These are phyloP conservation scores for Agrochola lota DNA, from an alignment of 2,888 invertebrate genomes.

Conservation along the genomic window DNA sequence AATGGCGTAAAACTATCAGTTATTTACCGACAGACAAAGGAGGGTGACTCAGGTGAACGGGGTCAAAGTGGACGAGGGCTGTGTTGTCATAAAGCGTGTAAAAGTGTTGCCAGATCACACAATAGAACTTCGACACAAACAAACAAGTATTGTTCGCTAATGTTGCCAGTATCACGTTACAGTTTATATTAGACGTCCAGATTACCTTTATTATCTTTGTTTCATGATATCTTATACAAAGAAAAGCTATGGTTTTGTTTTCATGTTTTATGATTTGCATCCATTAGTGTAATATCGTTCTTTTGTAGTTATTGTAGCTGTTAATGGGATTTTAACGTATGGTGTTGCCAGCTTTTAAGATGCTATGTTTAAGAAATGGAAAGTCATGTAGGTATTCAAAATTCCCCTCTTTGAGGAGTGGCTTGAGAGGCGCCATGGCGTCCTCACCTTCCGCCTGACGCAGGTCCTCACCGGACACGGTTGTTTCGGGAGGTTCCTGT, in stretches of 20 bases:
- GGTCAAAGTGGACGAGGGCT: slow-evolving; percentile 51
- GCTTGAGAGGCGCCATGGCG: too few species aligned
- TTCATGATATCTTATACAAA: slow-evolving; percentile 17
- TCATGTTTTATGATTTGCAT: slow-evolving; percentile 23
- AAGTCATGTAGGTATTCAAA: too few species aligned
- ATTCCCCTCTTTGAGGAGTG: too few species aligned
- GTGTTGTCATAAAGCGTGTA: slow-evolving; percentile 28
- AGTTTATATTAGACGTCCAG: slow-evolving; percentile 39
- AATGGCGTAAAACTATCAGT: slow-evolving; percentile 17
- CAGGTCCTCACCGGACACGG: too few species aligned
- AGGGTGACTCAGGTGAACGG: slow-evolving; percentile 44
- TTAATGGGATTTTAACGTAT: background rate
- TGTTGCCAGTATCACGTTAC: slow-evolving; percentile 56
- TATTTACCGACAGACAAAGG: slow-evolving; percentile 26
- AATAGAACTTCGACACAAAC: slow-evolving; percentile 52
- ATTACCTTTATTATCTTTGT: slow-evolving; percentile 50
- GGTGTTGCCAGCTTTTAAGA: slow-evolving; percentile 5
- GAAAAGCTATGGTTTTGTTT: slow-evolving; percentile 10
- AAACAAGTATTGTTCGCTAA: slow-evolving; percentile 64
- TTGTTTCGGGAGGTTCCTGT: too few species aligned
- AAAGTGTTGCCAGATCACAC: slow-evolving; percentile 46
- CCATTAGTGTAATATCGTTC: slow-evolving; percentile 30
- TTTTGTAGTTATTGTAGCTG: slow-evolving; percentile 11
- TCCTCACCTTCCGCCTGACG: too few species aligned
- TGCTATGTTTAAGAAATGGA: background rate